These are phyloP conservation scores for Drosophila prolongata DNA, from an alignment of 2,888 invertebrate genomes.

Conservation along the genomic window DNA sequence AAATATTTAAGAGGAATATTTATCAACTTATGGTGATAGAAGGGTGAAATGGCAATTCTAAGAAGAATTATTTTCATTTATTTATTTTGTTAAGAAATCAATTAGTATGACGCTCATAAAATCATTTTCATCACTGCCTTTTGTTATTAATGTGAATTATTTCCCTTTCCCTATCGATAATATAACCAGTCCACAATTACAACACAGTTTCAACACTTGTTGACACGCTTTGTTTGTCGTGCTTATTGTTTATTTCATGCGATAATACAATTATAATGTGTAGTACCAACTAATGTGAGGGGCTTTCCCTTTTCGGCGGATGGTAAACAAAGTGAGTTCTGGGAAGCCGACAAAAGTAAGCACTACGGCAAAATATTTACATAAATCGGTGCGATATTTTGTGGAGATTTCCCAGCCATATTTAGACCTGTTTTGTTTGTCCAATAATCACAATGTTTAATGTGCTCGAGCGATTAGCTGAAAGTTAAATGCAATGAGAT, in stretches of 20 bases:
- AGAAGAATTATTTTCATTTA: no score
- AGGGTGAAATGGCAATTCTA: no score
- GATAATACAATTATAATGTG: constrained; percentile 7
- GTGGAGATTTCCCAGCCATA: constrained; percentile 37
- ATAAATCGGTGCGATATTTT: constrained; percentile 15
- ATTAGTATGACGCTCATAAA: background rate
- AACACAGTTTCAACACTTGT: constrained; percentile 9
- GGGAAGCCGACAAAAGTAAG: constrained; percentile 21
- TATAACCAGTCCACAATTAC: constrained; percentile 1
- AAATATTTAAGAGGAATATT: background rate
- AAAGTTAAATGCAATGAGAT: background rate
- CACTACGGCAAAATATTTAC: constrained; percentile 38
- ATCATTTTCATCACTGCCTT: constrained; percentile 1
- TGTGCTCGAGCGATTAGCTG: constrained; percentile 7
- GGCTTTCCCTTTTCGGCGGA: constrained; percentile 15
- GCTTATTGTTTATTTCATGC: constrained; percentile 15
- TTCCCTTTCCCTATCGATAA: constrained; percentile 11
- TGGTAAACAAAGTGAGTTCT: constrained; percentile 40
- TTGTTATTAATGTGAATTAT: constrained; percentile 3
- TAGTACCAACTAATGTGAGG: constrained; percentile 3
- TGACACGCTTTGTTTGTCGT: constrained; percentile 2
- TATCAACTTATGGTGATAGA: no score
- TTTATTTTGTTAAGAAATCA: background rate
- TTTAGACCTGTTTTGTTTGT: constrained; percentile 15
- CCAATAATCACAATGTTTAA: constrained; percentile 5